Conservation (phyloP, 2,888 invertebrate genomes). For the Ophonus ardosiacus region DNA sequence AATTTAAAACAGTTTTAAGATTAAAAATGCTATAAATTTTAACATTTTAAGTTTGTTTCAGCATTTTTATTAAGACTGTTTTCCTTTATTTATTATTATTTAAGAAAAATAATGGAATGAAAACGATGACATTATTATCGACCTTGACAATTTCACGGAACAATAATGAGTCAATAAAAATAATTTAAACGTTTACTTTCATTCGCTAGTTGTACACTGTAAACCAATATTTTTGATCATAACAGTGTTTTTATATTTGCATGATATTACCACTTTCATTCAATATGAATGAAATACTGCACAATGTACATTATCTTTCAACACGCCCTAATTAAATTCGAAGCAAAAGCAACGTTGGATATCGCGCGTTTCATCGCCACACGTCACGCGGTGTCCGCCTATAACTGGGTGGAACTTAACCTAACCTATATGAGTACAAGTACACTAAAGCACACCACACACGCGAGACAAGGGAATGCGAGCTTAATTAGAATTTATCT, state of each 20-base stretch:
- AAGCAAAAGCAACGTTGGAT: conserved; percentile 2
- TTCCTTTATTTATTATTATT: no score
- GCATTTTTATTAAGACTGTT: no score
- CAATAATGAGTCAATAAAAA: no score
- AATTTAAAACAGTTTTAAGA: no score
- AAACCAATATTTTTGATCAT: no score
- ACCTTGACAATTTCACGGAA: no score
- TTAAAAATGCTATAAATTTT: no score
- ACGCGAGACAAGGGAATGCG: conserved; percentile 36
- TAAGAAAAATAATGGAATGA: no score
- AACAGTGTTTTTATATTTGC: background rate
- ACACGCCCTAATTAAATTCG: conserved; percentile 43
- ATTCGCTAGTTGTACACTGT: no score
- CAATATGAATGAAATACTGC: background rate
- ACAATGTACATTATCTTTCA: background rate
- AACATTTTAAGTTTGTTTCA: no score
- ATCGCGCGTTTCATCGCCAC: background rate
- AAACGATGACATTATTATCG: no score
- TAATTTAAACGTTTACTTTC: no score
- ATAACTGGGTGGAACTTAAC: conserved; percentile 29
- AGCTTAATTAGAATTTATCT: conserved; percentile 62
- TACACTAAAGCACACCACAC: background rate
- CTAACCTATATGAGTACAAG: background rate
- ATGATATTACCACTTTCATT: background rate
- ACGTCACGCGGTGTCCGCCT: background rate